Evolutionary conservation across 2,888 invertebrate species (phyloP).

Genomic region (Herminia tarsipennalis): DNA sequence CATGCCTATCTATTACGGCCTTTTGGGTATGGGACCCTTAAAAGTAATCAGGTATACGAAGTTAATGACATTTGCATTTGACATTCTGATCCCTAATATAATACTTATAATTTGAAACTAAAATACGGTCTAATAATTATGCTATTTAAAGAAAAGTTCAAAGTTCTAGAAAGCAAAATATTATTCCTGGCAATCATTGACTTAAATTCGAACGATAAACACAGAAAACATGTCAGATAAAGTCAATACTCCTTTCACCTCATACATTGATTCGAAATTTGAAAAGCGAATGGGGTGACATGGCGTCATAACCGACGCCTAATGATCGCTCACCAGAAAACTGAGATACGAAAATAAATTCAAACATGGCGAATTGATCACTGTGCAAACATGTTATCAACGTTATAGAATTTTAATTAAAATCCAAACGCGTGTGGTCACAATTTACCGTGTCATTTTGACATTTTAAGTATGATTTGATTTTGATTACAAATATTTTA

Average conservation of each 20-base stretch:
- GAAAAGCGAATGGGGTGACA: slow-evolving; percentile 24
- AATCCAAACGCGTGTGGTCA: slow-evolving; percentile 41
- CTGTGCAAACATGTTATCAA: slow-evolving; percentile 51
- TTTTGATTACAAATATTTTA: slow-evolving; percentile 31
- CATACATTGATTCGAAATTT: slow-evolving; percentile 42
- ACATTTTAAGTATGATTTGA: slow-evolving; percentile 37
- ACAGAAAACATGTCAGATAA: neutral
- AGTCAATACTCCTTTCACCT: neutral
- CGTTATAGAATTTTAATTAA: slow-evolving; percentile 52
- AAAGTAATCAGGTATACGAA: too few relatives aligned
- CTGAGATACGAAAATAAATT: slow-evolving; percentile 15
- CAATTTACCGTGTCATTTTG: slow-evolving; percentile 12
- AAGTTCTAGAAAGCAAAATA: too few relatives aligned
- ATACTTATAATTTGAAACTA: too few relatives aligned
- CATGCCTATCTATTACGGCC: too few relatives aligned
- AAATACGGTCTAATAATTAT: too few relatives aligned
- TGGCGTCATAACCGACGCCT: slow-evolving; percentile 9
- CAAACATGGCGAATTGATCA: slow-evolving; percentile 42
- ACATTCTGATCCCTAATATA: too few relatives aligned
- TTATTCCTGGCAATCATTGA: too few relatives aligned
- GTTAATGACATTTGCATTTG: too few relatives aligned
- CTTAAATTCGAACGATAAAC: neutral
- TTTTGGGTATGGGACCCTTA: too few relatives aligned
- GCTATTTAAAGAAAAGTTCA: too few relatives aligned
- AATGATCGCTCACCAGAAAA: slow-evolving; percentile 14